Evolutionary conservation across 1,140 invertebrate genomes (phyloP).

Genomic region (Macrobrachium nipponense): DNA sequence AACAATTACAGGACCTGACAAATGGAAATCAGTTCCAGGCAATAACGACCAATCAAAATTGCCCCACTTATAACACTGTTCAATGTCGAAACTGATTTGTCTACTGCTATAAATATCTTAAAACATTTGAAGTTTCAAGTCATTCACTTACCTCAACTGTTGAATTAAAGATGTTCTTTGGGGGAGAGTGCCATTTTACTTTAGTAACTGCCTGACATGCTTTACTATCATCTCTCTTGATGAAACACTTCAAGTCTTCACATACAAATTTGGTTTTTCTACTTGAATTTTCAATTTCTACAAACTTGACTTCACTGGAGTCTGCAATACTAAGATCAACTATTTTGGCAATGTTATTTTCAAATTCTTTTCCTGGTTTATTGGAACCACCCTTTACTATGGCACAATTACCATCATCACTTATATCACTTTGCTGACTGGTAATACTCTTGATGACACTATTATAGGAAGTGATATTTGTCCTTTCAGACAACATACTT

Average conservation of each 20-base stretch:
- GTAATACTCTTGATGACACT: too few species aligned
- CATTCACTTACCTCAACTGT: constrained; percentile 76
- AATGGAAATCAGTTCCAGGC: too few species aligned
- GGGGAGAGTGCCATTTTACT: constrained; percentile 79
- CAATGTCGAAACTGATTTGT: too few species aligned
- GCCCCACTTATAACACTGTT: too few species aligned
- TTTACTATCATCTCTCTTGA: constrained; percentile 34
- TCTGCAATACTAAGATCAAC: neutral
- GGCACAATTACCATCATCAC: neutral
- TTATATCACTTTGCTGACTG: neutral
- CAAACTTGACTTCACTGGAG: neutral
- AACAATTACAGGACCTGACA: too few species aligned
- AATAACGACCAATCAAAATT: too few species aligned
- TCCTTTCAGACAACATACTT: neutral
- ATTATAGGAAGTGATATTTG: too few species aligned
- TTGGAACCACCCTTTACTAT: too few species aligned
- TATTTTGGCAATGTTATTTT: neutral
- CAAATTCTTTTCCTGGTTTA: neutral
- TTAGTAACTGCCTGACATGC: constrained; percentile 16
- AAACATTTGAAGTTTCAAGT: too few species aligned
- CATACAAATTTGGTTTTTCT: constrained; percentile 32
- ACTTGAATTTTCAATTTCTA: neutral
- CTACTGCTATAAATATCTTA: too few species aligned
- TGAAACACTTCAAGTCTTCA: constrained; percentile 44
- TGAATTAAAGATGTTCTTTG: constrained; percentile 83